phyloP scores from a whole-genome alignment of 2,888 invertebrate genomes.

The Parelbella ahira region DNA sequence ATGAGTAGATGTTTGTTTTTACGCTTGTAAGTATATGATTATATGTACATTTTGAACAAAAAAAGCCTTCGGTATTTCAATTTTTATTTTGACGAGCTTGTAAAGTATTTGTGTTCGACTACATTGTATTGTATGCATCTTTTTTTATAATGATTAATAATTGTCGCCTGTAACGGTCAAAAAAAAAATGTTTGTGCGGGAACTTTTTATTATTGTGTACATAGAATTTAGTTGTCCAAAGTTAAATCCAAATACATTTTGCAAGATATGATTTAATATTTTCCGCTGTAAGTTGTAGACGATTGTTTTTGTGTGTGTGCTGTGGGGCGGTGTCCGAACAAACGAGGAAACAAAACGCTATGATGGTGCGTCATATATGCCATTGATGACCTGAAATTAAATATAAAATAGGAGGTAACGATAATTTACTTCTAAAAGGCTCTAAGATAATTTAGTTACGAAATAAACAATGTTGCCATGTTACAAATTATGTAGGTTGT shows the following conservation, averaged over 20 bases:
- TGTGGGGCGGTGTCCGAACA: conserved; percentile 51
- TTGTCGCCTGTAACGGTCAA: conserved; percentile 39
- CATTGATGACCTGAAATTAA: conserved; percentile 27
- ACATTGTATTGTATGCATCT: too few relatives aligned
- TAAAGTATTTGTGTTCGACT: conserved; percentile 60
- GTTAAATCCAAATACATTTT: conserved; percentile 72
- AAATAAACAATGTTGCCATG: conserved; percentile 26
- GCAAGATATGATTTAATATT: conserved; percentile 45
- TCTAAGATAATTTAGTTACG: conserved; percentile 16
- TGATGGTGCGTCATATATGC: conserved; percentile 30
- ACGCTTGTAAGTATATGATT: conserved; percentile 65
- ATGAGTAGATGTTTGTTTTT: conserved; percentile 50
- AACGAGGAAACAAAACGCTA: too few relatives aligned
- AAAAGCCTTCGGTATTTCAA: conserved; percentile 40
- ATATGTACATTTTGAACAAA: conserved; percentile 75
- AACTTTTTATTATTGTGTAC: conserved; percentile 62
- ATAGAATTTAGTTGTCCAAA: conserved; percentile 73
- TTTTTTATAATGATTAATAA: conserved; percentile 49
- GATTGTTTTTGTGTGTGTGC: conserved; percentile 45
- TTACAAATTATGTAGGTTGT: conserved; percentile 15
- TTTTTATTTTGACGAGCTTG: conserved; percentile 61
- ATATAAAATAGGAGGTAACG: too few relatives aligned
- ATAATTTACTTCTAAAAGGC: too few relatives aligned
- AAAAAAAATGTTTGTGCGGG: conserved; percentile 46
- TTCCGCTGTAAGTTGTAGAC: conserved; percentile 53